Evolutionary conservation across 2,797 vertebrate genomes (phyloP).

Genomic region (Cuniculus paca): DNA sequence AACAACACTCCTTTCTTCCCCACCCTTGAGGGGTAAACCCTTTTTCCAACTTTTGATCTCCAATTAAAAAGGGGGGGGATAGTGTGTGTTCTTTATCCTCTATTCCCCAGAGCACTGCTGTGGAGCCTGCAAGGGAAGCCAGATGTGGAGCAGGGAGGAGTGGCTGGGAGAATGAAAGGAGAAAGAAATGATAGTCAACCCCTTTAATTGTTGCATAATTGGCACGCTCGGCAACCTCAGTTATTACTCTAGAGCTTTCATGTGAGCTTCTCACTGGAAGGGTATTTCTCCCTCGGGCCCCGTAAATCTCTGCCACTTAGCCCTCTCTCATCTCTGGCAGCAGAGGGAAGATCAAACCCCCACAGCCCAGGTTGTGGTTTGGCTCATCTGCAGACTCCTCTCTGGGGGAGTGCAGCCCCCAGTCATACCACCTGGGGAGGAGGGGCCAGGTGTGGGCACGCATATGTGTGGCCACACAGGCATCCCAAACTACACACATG

Average conservation of each 20-base stretch:
- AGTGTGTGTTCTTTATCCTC: conserved; percentile 51
- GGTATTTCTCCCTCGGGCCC: conserved; percentile 72
- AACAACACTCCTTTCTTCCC: background rate
- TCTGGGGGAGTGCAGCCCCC: conserved; percentile 50
- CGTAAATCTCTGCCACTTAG: conserved; percentile 71
- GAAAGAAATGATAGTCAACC: conserved; percentile 66
- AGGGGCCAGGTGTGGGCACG: conserved; percentile 24
- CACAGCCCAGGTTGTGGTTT: conserved; percentile 74
- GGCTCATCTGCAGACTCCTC: conserved; percentile 69
- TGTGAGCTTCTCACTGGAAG: conserved; percentile 70
- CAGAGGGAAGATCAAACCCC: conserved; percentile 74
- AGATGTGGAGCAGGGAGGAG: conserved; percentile 23
- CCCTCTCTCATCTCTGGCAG: conserved; percentile 77
- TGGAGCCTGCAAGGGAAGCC: conserved; percentile 52
- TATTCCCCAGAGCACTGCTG: background rate
- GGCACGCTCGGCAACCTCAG: conserved; percentile 27
- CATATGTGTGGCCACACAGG: background rate
- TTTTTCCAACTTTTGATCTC: conserved; percentile 74
- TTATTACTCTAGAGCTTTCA: conserved; percentile 68
- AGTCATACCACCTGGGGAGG: conserved; percentile 73
- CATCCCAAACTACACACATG: background rate
- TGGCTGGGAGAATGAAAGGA: conserved; percentile 25
- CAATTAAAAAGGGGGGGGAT: conserved; percentile 47
- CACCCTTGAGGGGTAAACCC: conserved; percentile 21
- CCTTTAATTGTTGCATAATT: conserved; percentile 67